Evolutionary conservation across 2,888 invertebrate genomes (phyloP), one percentile per base, ranked within the genome.

Genomic region (Polydrusus tereticollis): DNA sequence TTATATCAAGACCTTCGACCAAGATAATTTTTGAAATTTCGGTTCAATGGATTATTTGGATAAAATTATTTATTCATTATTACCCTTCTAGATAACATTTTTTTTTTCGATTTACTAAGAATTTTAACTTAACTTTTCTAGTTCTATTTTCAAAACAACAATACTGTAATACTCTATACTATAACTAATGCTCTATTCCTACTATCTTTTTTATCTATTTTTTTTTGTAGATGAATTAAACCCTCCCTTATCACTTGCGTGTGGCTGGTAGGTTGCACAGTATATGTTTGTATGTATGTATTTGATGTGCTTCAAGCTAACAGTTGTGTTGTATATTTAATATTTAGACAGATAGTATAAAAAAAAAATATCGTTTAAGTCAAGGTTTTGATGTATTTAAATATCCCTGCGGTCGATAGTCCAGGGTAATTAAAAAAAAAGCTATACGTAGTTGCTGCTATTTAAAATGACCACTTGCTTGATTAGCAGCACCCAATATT

Each of bases 211-310:
- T 70, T 47, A 41, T 72, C 69, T 74, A 47, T 69, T 60, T 68
- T 74, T n/a, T 71, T 75, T 73, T 74, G 73, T 75, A 75, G 73
- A 73, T 70, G 20, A 45, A 58, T 55, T 59, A 36, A 16, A 58
- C 60, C 72, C 55, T 67, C 55, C 64, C 79, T 78, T 82, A 80
- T 80, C 85, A 85, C 85, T 83, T 85, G 85, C 85, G 86, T 86
- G 85, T 86, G 86, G 86, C 86, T 86, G 86, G 86, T 86, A 86
- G 85, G 85, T 86, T 85, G 85, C 85, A 85, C 85, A 80, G 78
- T 79, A 75, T n/a, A 60, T 67, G 47, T 71, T 62, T 55, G 57
- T 55, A 55, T 71, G 66, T 73, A n/a, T 57, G 33, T 58, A 55
- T 16, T 36, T 47, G 23, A 10, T 33, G 21, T 63, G 18, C 58